A percentile compares a stretch with the other conserved stretches of the same genome.
phyloP scores from a whole-genome alignment of 2,888 invertebrate species.

The Pollenia labialis region DNA sequence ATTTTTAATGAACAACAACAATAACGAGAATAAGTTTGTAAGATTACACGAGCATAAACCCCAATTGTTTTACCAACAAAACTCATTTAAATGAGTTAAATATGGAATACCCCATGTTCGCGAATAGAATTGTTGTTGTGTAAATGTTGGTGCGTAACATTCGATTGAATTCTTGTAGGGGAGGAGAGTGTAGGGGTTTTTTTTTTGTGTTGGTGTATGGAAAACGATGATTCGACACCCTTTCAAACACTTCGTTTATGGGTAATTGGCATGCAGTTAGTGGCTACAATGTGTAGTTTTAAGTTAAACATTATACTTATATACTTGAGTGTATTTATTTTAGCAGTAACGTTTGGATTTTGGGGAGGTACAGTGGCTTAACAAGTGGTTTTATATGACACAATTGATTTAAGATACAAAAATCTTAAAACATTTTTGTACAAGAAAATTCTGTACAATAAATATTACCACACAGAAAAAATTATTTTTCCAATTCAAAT shows the following conservation, averaged over 20 bases:
- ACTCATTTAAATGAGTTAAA: conserved; percentile 70
- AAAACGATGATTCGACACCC: conserved; percentile 71
- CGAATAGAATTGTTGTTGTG: conserved; percentile 33
- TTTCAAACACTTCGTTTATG: conserved; percentile 74
- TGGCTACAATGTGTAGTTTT: conserved; percentile 49
- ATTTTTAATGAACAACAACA: conserved; percentile 69
- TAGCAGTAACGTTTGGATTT: conserved; percentile 10
- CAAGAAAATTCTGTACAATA: no score
- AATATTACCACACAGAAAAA: no score
- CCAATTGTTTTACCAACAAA: conserved; percentile 46
- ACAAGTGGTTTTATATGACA: not conserved
- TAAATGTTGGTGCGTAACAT: conserved; percentile 21
- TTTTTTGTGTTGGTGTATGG: conserved; percentile 36
- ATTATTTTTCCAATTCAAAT: no score
- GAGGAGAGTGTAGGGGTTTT: not conserved
- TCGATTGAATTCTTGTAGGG: conserved; percentile 6
- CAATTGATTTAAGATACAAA: no score
- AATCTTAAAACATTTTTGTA: no score
- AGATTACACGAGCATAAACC: not conserved
- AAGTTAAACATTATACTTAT: conserved; percentile 5
- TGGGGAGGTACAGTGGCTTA: conserved; percentile 43
- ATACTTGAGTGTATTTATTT: conserved; percentile 21
- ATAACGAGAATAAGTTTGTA: conserved; percentile 34
- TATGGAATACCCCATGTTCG: conserved; percentile 46
- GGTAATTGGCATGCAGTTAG: conserved; percentile 72